Percentiles rank a stretch among this genome's conserved stretches.
Evolutionary conservation across 2,113 vertebrate species (phyloP).

Genomic region (Bubalus kerabau): DNA sequence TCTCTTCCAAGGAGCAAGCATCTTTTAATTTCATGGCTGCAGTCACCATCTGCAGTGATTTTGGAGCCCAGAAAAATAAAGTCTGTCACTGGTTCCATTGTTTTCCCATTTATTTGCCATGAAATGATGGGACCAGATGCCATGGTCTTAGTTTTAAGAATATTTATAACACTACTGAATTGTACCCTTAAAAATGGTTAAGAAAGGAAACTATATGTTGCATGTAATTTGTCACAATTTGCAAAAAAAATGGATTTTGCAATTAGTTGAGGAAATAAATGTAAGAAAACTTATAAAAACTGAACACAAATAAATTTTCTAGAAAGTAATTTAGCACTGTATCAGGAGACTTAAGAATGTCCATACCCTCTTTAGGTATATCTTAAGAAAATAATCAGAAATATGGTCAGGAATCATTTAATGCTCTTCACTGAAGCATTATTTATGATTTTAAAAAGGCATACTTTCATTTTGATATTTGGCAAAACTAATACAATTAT

Average conservation of each 20-base stretch:
- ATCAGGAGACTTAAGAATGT: background rate
- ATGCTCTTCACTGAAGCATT: background rate
- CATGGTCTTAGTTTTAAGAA: background rate
- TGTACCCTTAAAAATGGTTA: background rate
- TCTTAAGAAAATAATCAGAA: background rate
- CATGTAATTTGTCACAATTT: background rate
- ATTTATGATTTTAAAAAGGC: background rate
- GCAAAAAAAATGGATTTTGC: background rate
- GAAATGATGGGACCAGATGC: background rate
- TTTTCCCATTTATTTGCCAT: background rate
- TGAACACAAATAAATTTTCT: background rate
- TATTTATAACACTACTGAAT: background rate
- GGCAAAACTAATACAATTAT: too few species aligned
- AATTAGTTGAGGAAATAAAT: conserved; percentile 24
- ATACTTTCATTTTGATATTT: background rate
- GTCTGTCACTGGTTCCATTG: background rate
- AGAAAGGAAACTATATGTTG: background rate
- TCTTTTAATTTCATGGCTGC: background rate
- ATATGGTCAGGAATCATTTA: background rate
- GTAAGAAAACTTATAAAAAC: background rate
- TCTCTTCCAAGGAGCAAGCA: background rate
- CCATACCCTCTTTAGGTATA: background rate
- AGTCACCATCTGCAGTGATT: background rate
- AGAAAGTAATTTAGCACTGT: background rate
- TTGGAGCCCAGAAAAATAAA: background rate